Evolutionary conservation across 2,888 invertebrate species (phyloP), one percentile per base, ranked within the genome.

Genomic region (Ceriagrion tenellum): DNA sequence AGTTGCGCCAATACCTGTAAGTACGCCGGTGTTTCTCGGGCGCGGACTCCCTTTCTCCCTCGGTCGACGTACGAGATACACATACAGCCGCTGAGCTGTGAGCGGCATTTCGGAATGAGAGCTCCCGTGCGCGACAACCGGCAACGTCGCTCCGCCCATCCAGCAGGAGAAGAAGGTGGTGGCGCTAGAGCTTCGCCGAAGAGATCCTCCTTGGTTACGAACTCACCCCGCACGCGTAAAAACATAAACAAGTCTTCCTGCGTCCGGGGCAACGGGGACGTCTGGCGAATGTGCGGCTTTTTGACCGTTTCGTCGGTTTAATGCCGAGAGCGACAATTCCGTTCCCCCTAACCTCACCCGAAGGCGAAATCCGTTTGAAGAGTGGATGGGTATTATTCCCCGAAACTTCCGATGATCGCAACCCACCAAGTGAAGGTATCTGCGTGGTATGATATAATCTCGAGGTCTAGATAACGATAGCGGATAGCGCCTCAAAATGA

Each of bases 181-280:
- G 81, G 16, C 18, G 35, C n/a, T n/a, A n/a, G n/a, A n/a, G n/a
- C 69, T n/a, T n/a, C n/a, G 69, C n/a, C 69, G 16, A 23, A 12
- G 69, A 69, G 69, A n/a, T 69, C 12, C 59, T 59, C 69, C 81
- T 23, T 81, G 81, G 81, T 81, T 81, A 81, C 81, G 30, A 81
- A 35, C 81, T 26, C 81, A 35, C 30, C 81, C 30, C 81, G 30
- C 81, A 13, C 81, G n/a, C 69, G 81, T 30, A 81, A 35, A 81
- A 81, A 81, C 81, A 81, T 81, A 81, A 81, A 81, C 81, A 81
- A 81, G 30, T 13, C 81, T 81, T 18, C 74, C 2, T 26, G 69
- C 35, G 81, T 81, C 81, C 81, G 30, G 35, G 69, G 69, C 69
- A 69, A 69, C 69, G 69, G 81, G 81, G 81, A 81, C 81, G 81